These are phyloP conservation scores for Sebastolobus alascanus DNA, from an alignment of 2,797 vertebrate genomes.

Conservation along the genomic window DNA sequence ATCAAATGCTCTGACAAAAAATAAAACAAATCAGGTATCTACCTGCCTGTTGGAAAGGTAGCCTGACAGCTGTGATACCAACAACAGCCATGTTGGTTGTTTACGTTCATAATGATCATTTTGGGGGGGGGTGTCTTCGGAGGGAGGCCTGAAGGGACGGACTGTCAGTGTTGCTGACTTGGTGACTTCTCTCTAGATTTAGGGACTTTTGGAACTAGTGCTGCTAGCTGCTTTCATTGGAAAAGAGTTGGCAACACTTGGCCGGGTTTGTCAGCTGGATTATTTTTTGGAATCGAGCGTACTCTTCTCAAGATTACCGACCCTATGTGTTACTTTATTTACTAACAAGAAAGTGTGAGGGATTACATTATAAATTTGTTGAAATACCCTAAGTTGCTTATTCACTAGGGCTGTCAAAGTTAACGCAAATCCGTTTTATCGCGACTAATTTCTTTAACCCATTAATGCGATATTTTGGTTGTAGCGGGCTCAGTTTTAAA, in stretches of 20 bases:
- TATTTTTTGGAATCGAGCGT: neutral
- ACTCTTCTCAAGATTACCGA: neutral
- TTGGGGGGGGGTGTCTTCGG: neutral
- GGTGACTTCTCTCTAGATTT: neutral
- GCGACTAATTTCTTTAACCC: too few species aligned
- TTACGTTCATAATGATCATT: neutral
- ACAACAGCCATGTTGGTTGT: fast-evolving
- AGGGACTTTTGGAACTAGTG: neutral
- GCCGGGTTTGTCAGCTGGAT: neutral
- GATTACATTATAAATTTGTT: too few species aligned
- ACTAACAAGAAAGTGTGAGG: neutral
- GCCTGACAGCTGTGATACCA: neutral
- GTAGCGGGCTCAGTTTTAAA: too few species aligned
- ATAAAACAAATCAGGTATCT: neutral
- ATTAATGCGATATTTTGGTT: too few species aligned
- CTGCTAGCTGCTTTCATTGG: neutral
- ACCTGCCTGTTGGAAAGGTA: neutral
- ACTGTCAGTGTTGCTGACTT: neutral
- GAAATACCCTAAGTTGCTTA: too few species aligned
- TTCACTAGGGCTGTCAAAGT: too few species aligned
- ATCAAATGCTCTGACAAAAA: neutral
- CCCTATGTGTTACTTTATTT: neutral
- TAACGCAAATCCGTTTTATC: too few species aligned
- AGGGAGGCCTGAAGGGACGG: neutral
- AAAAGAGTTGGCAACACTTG: neutral